Evolutionary conservation across 2,113 vertebrate genomes (phyloP).

Genomic region (Leiothrix lutea): DNA sequence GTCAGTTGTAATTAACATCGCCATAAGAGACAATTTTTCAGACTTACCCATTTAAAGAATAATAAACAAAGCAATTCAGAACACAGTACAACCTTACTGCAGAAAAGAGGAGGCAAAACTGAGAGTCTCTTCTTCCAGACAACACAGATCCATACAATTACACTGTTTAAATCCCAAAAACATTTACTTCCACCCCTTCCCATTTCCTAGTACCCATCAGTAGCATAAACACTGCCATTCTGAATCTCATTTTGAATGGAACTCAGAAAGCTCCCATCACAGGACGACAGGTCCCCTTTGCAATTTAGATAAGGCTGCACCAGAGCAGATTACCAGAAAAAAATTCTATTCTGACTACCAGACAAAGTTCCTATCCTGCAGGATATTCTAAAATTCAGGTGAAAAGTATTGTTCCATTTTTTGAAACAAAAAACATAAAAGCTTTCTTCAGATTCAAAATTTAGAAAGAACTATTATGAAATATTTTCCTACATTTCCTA

Average conservation of each 20-base stretch:
- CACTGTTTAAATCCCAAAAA: neutral
- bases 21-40: neutral
- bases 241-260: neutral
- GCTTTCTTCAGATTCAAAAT: neutral
- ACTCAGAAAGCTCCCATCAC: neutral
- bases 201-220: neutral
- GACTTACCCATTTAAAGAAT: neutral
- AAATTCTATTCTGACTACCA: neutral
- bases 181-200: neutral
- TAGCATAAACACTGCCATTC: neutral
- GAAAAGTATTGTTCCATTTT: neutral
- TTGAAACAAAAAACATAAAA: neutral
- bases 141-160: neutral
- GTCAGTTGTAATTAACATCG: constrained; percentile 6
- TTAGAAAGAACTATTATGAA: neutral
- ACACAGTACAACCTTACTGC: neutral
- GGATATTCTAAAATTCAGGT: neutral
- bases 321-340: neutral
- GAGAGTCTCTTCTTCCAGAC: neutral
- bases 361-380: neutral
- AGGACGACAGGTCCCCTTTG: neutral
- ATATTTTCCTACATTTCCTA: neutral
- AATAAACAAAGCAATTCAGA: neutral
- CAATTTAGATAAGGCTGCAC: neutral
- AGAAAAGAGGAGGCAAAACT: neutral